Conservation (phyloP, 2,797 vertebrate species). For the Miichthys miiuy region DNA sequence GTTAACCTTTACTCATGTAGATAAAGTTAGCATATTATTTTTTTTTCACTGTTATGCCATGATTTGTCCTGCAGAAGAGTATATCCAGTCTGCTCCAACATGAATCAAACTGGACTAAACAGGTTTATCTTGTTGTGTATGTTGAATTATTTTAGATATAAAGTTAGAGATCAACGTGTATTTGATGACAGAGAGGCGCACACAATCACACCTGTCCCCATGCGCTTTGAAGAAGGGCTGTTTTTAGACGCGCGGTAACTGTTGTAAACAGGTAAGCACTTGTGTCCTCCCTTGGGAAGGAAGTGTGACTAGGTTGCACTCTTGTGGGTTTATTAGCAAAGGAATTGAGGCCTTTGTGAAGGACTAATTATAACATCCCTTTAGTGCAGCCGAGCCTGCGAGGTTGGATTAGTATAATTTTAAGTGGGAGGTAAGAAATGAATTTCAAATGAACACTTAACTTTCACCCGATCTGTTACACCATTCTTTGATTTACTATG, state of each 20-base stretch:
- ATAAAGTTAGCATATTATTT: not conserved
- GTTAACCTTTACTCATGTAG: not conserved
- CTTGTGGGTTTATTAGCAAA: conserved; percentile 19
- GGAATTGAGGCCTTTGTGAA: conserved; percentile 14
- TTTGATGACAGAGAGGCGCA: not conserved
- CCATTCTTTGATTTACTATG: not conserved
- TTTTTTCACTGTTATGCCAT: not conserved
- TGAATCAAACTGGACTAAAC: not conserved
- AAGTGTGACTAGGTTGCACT: not conserved
- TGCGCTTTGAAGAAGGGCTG: not conserved
- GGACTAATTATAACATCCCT: conserved; percentile 2
- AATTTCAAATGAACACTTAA: not conserved
- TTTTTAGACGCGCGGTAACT: conserved; percentile 34
- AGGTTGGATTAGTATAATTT: conserved; percentile 7
- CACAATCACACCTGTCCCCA: not conserved
- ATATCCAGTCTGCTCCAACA: not conserved
- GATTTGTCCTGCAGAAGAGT: not conserved
- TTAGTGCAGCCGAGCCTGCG: not conserved
- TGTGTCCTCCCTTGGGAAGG: conserved; percentile 7
- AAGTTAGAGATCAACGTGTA: not conserved
- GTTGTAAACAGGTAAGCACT: conserved; percentile 13
- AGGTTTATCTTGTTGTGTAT: not conserved
- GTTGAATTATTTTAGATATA: not conserved
- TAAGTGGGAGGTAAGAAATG: not conserved
- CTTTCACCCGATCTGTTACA: not conserved